Conservation (phyloP, 2,797 vertebrate genomes). For the Sandelia bainsii region DNA sequence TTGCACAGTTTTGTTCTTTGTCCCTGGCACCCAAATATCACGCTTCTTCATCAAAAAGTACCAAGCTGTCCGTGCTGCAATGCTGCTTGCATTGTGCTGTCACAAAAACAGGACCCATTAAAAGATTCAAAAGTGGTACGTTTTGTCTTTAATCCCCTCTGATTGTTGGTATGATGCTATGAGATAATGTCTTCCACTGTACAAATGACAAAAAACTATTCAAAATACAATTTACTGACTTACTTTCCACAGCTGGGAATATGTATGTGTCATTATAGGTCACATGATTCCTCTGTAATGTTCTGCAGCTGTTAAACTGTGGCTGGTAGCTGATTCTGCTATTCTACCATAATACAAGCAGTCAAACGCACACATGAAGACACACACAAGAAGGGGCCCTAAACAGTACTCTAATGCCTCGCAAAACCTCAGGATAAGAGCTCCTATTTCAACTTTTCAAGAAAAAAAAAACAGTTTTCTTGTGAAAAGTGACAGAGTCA, state of each 20-base stretch:
- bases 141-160: conserved; percentile 18
- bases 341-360: conserved; percentile 57
- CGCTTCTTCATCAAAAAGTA: neutral
- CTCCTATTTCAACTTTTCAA: conserved; percentile 69
- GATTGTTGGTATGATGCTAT: conserved; percentile 23
- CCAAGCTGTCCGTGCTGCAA: neutral
- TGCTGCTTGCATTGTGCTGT: neutral
- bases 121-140: neutral
- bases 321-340: conserved; percentile 74
- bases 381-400: conserved; percentile 2
- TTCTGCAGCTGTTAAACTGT: conserved; percentile 77
- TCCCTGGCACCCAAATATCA: neutral
- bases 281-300: conserved; percentile 76
- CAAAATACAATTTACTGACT: conserved; percentile 65
- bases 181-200: conserved; percentile 50
- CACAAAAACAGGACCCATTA: neutral
- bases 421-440: conserved; percentile 51
- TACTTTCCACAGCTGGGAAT: conserved; percentile 66
- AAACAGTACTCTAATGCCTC: conserved; percentile 32
- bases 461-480: conserved; percentile 38
- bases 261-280: conserved; percentile 63
- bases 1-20: too few species aligned
- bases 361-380: conserved; percentile 15
- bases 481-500: conserved; percentile 58
- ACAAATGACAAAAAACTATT: conserved; percentile 42